phyloP scores from a whole-genome alignment of 2,888 invertebrate genomes.

The Operophtera brumata region DNA sequence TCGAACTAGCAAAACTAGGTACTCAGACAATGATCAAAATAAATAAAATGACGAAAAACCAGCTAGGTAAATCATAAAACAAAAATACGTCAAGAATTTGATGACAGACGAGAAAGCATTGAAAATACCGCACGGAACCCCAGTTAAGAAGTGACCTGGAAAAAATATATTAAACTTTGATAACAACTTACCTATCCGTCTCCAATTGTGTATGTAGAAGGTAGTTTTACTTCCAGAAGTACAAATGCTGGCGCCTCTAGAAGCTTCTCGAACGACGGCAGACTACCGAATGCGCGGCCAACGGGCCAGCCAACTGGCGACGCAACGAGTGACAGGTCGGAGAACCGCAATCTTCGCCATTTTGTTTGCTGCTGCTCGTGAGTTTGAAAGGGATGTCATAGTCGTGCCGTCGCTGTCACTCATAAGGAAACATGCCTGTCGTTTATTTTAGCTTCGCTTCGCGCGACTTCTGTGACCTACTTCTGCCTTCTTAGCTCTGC shows the following conservation, averaged over 20 bases:
- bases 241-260: constrained; percentile 31
- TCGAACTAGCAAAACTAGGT: too few relatives aligned
- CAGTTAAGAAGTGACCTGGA: constrained; percentile 11
- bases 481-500: constrained; percentile 20
- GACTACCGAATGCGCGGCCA: constrained; percentile 43
- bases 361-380: constrained; percentile 55
- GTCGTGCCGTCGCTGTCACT: constrained; percentile 13
- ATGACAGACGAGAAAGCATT: too few relatives aligned
- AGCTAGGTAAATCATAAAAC: too few relatives aligned
- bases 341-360: constrained; percentile 55
- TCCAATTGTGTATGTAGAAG: constrained; percentile 13
- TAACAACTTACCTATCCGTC: constrained; percentile 28
- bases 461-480: constrained; percentile 10
- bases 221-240: constrained; percentile 25
- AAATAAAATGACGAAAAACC: too few relatives aligned
- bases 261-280: constrained; percentile 48
- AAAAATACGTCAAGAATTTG: too few relatives aligned
- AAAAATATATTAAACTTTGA: background rate
- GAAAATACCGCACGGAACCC: constrained; percentile 9
- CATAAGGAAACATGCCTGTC: constrained; percentile 3
- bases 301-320: constrained; percentile 23
- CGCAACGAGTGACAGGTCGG: constrained; percentile 32
- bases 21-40: too few relatives aligned
- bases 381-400: constrained; percentile 51
- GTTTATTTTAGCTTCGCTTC: background rate